phyloP scores from a whole-genome alignment of 2,888 invertebrate genomes.

The Arge pagana region DNA sequence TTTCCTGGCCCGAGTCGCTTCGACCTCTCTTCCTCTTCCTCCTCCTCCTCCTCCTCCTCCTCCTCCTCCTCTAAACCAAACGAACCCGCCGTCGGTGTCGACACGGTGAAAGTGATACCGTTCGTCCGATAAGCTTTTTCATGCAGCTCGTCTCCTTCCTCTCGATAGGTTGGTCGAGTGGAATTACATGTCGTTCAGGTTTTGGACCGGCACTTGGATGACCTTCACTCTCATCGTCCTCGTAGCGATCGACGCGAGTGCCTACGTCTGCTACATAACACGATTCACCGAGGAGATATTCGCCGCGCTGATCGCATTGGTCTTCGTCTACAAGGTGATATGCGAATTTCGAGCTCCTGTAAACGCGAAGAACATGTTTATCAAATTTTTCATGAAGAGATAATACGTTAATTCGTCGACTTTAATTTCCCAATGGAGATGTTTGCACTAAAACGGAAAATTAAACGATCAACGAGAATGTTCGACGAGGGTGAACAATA shows the following conservation, averaged over 20 bases:
- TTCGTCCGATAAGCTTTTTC: no score
- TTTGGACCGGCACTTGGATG: constrained; percentile 98
- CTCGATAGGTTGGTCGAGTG: constrained; percentile 71
- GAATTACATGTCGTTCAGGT: constrained; percentile 92
- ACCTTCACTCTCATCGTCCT: constrained; percentile 81
- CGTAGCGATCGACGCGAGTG: constrained; percentile 94
- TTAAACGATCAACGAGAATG: background rate
- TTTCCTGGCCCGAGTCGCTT: no score
- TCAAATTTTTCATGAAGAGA: no score
- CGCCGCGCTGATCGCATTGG: constrained; percentile 94
- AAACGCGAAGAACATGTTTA: no score
- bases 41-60: no score
- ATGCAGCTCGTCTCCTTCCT: no score
- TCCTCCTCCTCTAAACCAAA: background rate
- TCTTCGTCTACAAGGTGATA: constrained; percentile 98
- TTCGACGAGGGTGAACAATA: no score
- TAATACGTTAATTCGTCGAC: no score
- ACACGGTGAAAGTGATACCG: no score
- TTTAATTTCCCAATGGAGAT: no score
- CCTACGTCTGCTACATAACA: constrained; percentile 95
- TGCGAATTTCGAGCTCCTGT: no score
- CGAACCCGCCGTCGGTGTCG: no score
- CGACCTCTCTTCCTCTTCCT: background rate
- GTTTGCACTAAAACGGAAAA: background rate
- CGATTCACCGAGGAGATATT: constrained; percentile 98